phyloP scores from a whole-genome alignment of 1,140 invertebrate species.

The Camponotus pennsylvanicus region DNA sequence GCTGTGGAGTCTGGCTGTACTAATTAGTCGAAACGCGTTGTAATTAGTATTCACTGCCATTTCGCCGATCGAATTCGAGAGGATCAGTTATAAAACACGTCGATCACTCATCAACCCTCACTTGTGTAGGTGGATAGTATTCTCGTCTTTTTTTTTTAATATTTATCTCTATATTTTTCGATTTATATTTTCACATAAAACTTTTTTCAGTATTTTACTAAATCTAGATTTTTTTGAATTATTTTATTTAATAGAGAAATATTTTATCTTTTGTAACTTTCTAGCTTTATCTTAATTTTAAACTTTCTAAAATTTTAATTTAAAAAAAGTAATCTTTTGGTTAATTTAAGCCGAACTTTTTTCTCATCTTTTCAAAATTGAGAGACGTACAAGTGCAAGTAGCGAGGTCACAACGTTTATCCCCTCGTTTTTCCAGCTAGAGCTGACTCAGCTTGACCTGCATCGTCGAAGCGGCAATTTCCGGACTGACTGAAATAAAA shows the following conservation, averaged over 20 bases:
- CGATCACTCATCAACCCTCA: constrained; percentile 67
- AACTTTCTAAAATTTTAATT: background rate
- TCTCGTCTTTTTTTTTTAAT: constrained; percentile 1
- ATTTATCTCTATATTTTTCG: background rate
- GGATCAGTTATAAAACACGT: constrained; percentile 81
- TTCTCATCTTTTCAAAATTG: background rate
- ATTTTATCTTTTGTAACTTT: background rate
- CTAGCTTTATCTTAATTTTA: background rate
- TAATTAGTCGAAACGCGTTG: constrained; percentile 84
- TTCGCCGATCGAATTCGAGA: constrained; percentile 80
- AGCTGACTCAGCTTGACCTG: constrained; percentile 81
- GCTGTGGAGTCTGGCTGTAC: constrained; percentile 71
- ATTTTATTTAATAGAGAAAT: background rate
- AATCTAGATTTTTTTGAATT: background rate
- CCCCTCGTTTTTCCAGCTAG: constrained; percentile 70
- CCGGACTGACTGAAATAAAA: constrained; percentile 64
- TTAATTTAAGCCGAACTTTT: background rate
- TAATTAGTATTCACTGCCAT: constrained; percentile 85
- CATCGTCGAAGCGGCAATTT: constrained; percentile 78
- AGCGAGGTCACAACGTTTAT: background rate
- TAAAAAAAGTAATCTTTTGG: background rate
- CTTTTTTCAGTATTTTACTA: background rate
- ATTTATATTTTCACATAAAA: background rate
- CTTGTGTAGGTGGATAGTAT: background rate
- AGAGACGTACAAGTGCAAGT: background rate